These are phyloP conservation scores for Ammospiza maritima DNA, from an alignment of 2,797 vertebrate species.

Conservation along the genomic window DNA sequence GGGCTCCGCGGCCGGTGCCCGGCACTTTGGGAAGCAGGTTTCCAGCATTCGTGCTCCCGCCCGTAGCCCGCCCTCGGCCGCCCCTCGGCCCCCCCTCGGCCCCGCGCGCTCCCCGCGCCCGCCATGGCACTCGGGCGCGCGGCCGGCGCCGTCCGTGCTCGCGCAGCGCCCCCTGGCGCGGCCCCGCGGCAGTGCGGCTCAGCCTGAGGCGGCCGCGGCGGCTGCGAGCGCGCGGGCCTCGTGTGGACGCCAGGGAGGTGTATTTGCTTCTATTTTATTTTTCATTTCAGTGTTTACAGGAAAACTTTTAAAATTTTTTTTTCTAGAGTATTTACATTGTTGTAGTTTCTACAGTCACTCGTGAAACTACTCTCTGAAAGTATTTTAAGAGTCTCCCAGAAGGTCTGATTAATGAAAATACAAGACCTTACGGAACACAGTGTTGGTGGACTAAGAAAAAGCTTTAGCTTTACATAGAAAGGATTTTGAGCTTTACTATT, in stretches of 20 bases:
- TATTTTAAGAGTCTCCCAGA: neutral
- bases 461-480: neutral
- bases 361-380: neutral
- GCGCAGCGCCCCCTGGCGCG: neutral
- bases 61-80: fast-evolving
- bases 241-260: fast-evolving
- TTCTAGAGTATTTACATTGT: neutral
- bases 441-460: neutral
- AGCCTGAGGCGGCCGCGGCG: fast-evolving
- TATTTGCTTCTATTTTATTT: fast-evolving
- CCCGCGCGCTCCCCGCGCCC: neutral
- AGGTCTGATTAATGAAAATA: neutral
- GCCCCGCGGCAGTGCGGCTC: fast-evolving
- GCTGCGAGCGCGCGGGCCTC: fast-evolving
- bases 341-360: neutral
- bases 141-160: neutral
- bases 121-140: neutral
- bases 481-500: neutral
- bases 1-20: neutral
- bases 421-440: neutral
- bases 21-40: fast-evolving
- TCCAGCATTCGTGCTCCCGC: neutral
- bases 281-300: neutral
- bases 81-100: too few species aligned
- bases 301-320: neutral